Conservation (phyloP, 2,113 vertebrate species). For the Neoarius graeffei region DNA sequence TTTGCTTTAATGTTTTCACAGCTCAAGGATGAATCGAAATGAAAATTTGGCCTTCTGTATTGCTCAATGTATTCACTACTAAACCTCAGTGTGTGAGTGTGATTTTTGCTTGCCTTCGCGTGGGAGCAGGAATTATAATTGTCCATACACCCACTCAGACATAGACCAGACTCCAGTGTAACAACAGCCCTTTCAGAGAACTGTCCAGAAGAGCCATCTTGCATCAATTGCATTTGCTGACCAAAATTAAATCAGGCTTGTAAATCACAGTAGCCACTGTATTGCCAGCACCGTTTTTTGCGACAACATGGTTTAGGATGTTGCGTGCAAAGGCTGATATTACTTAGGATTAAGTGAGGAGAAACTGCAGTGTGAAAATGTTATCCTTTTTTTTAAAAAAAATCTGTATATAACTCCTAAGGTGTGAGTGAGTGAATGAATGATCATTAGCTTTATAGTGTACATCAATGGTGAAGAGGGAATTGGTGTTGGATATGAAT, state of each 20-base stretch:
- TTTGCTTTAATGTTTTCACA: slow-evolving; percentile 7
- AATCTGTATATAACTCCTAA: too few species aligned
- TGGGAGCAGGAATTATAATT: slow-evolving; percentile 54
- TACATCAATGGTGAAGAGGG: not conserved
- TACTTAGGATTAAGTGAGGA: slow-evolving; percentile 10
- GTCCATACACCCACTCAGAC: slow-evolving; percentile 51
- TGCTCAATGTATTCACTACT: slow-evolving; percentile 37
- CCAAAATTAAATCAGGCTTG: slow-evolving; percentile 56
- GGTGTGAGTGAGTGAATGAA: not conserved
- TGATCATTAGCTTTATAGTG: not conserved
- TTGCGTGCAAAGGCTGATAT: slow-evolving; percentile 56
- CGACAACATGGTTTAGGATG: slow-evolving; percentile 45
- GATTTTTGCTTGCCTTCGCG: slow-evolving; percentile 40
- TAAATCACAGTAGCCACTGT: slow-evolving; percentile 49
- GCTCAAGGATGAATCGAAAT: slow-evolving; percentile 6
- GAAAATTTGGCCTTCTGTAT: slow-evolving; percentile 45
- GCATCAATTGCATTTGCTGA: slow-evolving; percentile 59
- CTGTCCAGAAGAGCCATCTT: slow-evolving; percentile 57
- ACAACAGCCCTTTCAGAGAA: slow-evolving; percentile 53
- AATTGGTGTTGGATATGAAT: not conserved
- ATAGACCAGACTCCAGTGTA: slow-evolving; percentile 55
- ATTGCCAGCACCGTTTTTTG: slow-evolving; percentile 50
- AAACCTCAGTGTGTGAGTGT: slow-evolving; percentile 30
- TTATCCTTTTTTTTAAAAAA: not conserved
- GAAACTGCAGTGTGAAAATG: slow-evolving; percentile 23